These are phyloP conservation scores for Etia nguti DNA, from an alignment of 2,113 vertebrate species.

Conservation along the genomic window DNA sequence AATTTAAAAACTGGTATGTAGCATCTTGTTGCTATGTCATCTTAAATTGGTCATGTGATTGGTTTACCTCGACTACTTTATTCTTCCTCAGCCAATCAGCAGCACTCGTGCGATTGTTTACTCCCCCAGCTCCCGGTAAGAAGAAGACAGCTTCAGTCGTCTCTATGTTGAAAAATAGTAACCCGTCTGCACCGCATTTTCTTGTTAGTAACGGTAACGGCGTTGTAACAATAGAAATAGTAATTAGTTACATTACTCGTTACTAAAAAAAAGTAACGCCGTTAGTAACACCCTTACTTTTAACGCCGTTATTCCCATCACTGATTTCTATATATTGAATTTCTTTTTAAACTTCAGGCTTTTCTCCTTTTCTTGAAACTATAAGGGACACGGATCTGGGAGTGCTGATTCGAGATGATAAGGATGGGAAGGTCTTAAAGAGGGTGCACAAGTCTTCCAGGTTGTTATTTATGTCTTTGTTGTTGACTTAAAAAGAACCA, in stretches of 20 bases:
- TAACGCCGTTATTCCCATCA: neutral
- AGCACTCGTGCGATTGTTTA: neutral
- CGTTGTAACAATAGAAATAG: neutral
- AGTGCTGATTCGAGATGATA: neutral
- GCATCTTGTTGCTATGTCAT: neutral
- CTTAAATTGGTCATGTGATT: neutral
- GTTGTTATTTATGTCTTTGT: neutral
- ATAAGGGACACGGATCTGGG: neutral
- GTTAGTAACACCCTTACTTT: no score
- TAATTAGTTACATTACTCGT: neutral
- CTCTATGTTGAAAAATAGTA: neutral
- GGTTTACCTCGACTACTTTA: neutral
- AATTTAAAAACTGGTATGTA: neutral
- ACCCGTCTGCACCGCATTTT: rapidly evolving
- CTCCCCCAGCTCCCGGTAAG: rapidly evolving
- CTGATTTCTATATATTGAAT: neutral
- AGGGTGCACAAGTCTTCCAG: neutral
- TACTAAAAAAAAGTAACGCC: neutral
- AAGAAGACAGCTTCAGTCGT: neutral
- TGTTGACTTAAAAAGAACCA: neutral
- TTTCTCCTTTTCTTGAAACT: neutral
- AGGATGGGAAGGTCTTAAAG: neutral
- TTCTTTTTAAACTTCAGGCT: neutral
- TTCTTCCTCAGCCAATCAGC: neutral
- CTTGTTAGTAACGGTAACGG: neutral